A percentile compares a stretch with the other conserved stretches of the same genome.
Conservation (phyloP, 2,888 invertebrate species). For the Mimumesa dahlbomi region DNA sequence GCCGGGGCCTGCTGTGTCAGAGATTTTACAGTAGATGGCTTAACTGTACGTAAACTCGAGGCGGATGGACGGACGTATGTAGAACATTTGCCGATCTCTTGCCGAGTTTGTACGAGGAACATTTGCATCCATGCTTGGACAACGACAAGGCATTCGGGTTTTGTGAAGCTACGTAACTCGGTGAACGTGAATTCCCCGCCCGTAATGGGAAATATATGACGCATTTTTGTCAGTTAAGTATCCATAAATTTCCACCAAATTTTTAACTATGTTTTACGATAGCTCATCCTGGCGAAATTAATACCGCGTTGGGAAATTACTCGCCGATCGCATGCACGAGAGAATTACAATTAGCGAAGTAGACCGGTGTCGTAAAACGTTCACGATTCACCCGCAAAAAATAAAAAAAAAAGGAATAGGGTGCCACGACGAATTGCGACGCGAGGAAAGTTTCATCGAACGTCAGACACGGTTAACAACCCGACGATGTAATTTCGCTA, state of each 20-base stretch:
- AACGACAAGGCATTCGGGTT: too few species aligned
- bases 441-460: conserved; percentile 33
- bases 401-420: too few species aligned
- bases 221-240: too few species aligned
- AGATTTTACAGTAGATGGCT: conserved; percentile 13
- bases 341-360: conserved; percentile 3
- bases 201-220: too few species aligned
- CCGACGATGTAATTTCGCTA: conserved; percentile 56
- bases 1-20: conserved; percentile 7
- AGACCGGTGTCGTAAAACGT: not conserved
- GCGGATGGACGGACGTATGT: not conserved
- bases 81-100: conserved; percentile 12
- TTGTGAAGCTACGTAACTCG: too few species aligned
- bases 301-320: not conserved
- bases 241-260: too few species aligned
- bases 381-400: not conserved
- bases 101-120: not conserved
- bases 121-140: not conserved
- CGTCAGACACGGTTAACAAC: conserved; percentile 51
- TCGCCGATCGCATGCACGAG: not conserved
- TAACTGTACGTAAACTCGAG: not conserved
- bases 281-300: too few species aligned
- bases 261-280: too few species aligned
- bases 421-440: conserved; percentile 17
- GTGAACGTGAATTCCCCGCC: too few species aligned